These are phyloP conservation scores for Rana temporaria DNA, from an alignment of 2,113 vertebrate species.

Conservation along the genomic window DNA sequence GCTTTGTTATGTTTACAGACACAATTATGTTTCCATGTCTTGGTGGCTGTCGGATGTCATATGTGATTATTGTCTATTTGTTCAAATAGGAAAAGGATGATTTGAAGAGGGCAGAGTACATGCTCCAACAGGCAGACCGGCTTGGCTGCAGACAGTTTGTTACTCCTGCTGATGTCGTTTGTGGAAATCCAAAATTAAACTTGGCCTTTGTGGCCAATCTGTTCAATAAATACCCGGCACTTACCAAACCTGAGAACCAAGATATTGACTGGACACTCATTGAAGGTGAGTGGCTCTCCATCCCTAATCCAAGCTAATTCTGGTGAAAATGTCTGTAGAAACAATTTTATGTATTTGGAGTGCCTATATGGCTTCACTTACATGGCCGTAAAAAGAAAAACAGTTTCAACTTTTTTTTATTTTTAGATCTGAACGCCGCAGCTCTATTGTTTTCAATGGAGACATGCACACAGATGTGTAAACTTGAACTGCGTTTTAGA, in stretches of 20 bases:
- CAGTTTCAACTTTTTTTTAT: no score
- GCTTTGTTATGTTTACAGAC: no score
- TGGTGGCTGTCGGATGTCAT: no score
- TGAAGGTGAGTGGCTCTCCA: constrained; percentile 73
- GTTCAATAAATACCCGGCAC: constrained; percentile 95
- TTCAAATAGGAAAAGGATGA: constrained; percentile 85
- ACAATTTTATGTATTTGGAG: background rate
- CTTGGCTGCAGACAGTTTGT: constrained; percentile 94
- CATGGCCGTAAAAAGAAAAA: no score
- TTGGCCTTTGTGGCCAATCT: constrained; percentile 96
- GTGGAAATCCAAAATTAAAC: constrained; percentile 93
- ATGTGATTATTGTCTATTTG: no score
- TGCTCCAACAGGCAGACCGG: constrained; percentile 89
- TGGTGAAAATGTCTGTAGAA: background rate
- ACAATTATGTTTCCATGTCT: no score
- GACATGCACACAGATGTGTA: no score
- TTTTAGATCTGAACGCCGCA: no score
- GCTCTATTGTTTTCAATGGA: no score
- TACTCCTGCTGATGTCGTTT: constrained; percentile 86
- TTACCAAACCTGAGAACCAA: constrained; percentile 92
- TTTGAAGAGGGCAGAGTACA: constrained; percentile 82
- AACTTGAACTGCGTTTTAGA: no score
- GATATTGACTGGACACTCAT: constrained; percentile 89
- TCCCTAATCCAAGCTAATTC: background rate
- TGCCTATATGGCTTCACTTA: no score